These are phyloP conservation scores for Xestoiulus laeticollis DNA, from an alignment of 2,888 invertebrate species.

Conservation along the genomic window DNA sequence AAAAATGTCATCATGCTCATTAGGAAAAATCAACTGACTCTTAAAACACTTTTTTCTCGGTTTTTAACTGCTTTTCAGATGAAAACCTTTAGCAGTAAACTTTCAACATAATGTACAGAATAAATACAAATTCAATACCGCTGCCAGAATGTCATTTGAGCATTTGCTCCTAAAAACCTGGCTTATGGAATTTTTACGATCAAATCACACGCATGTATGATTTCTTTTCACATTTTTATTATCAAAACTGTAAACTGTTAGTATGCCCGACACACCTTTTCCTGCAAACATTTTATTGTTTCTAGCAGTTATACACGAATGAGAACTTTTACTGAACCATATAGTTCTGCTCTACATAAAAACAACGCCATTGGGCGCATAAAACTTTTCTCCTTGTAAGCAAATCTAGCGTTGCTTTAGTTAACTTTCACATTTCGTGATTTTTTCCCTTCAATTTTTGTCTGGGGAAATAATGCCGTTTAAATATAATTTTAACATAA, in stretches of 20 bases:
- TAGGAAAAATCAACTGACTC: no score
- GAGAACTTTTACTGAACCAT: background rate
- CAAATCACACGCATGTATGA: background rate
- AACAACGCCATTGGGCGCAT: background rate
- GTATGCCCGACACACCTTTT: background rate
- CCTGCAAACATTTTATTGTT: background rate
- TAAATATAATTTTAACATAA: background rate
- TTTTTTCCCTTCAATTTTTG: background rate
- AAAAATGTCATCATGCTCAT: background rate
- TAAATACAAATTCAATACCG: background rate
- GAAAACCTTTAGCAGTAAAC: background rate
- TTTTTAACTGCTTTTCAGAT: background rate
- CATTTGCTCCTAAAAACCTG: background rate
- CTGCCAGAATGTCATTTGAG: background rate
- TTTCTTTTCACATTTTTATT: background rate
- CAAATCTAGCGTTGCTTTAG: background rate
- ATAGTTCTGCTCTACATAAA: background rate
- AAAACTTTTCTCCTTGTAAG: background rate
- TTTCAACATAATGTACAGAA: background rate
- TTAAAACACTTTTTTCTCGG: no score
- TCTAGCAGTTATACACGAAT: background rate
- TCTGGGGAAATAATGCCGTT: background rate
- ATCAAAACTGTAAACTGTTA: background rate
- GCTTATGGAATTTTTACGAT: background rate
- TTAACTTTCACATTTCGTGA: background rate